Percentiles rank a stretch among this genome's conserved stretches.
These are phyloP conservation scores for Epicauta chinensis DNA, from an alignment of 1,140 invertebrate genomes.

Conservation along the genomic window DNA sequence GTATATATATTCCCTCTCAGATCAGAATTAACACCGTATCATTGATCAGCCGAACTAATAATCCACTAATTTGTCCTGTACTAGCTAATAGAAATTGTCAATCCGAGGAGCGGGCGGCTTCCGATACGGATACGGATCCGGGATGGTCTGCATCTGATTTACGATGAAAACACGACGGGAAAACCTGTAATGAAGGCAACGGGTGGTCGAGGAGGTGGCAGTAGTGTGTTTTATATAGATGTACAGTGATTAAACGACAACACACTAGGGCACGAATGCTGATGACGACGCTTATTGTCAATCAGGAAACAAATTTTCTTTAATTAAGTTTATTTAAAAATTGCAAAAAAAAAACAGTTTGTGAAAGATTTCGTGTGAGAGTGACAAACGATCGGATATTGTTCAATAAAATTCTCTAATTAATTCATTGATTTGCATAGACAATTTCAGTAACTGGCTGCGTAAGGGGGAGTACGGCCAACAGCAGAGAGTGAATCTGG, in stretches of 20 bases:
- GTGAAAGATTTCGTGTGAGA: too few relatives aligned
- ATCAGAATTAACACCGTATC: constrained; percentile 38
- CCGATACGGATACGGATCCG: constrained; percentile 21
- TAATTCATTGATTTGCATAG: neutral
- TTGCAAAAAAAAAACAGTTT: too few relatives aligned
- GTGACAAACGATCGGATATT: too few relatives aligned
- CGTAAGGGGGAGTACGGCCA: neutral
- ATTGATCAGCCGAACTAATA: constrained; percentile 40
- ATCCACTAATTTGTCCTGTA: constrained; percentile 41
- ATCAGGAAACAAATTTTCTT: too few relatives aligned
- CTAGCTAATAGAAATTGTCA: constrained; percentile 41
- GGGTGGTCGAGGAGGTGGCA: constrained; percentile 14
- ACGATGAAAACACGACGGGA: constrained; percentile 31
- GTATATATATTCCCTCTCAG: too few relatives aligned
- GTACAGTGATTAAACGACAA: constrained; percentile 24
- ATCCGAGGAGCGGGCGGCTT: constrained; percentile 28
- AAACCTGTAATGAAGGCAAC: constrained; percentile 29
- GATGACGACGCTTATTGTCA: too few relatives aligned
- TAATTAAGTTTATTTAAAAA: too few relatives aligned
- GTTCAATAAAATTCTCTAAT: too few relatives aligned
- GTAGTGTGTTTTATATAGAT: constrained; percentile 10
- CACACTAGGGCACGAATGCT: constrained; percentile 1
- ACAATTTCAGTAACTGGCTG: neutral
- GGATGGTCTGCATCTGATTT: constrained; percentile 31
- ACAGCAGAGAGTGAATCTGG: constrained; percentile 1